Evolutionary conservation across 2,888 invertebrate genomes (phyloP), one percentile per base, ranked within the genome.

Genomic region (Eucera pruinosa): DNA sequence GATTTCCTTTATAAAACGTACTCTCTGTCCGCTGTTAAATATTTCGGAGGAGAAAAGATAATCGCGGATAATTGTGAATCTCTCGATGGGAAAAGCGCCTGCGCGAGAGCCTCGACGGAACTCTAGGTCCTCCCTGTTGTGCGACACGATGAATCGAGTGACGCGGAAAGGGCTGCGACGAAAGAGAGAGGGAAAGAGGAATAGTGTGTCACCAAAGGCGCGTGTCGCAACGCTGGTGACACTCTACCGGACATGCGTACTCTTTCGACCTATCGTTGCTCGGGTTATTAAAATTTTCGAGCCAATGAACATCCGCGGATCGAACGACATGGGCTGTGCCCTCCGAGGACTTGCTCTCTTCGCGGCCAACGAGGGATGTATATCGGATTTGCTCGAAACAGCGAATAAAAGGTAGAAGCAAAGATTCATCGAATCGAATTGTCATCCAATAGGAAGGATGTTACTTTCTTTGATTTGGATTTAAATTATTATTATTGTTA

Each of bases 271-370:
- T 91, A 92, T 92, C 92, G 87, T 85, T 82, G 84, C 79, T 61
- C 71, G 82, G 87, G 86, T 90, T 90, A 90, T 91, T 90, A 90
- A 90, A 90, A 90, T 89, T 91, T 90, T 90, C 86, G 87, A 90
- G 79, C 91, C 91, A 91, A 91, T 91, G 86, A 87, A 85, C 85
- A 87, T 74, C 78, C 83, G 78, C 82, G 81, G 72, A 64, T 71
- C 75, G 54, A 66, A 75, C 69, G 79, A 52, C 67, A 68, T 67
- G 78, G 85, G 83, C 55, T 80, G 68, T 41, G 60, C 77, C 68
- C 68, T 43, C n/a, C 5, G 39, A 66, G 68, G 61, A 55, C 48
- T 47, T 45, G 67, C 67, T 66, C 61, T 54, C 33, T 30, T 64
- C 60, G 11, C 18, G 41, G n/a, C 27, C 20, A 20, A 33, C 33